These are phyloP conservation scores for Ochropleura plecta DNA, from an alignment of 2,888 invertebrate genomes.

Conservation along the genomic window DNA sequence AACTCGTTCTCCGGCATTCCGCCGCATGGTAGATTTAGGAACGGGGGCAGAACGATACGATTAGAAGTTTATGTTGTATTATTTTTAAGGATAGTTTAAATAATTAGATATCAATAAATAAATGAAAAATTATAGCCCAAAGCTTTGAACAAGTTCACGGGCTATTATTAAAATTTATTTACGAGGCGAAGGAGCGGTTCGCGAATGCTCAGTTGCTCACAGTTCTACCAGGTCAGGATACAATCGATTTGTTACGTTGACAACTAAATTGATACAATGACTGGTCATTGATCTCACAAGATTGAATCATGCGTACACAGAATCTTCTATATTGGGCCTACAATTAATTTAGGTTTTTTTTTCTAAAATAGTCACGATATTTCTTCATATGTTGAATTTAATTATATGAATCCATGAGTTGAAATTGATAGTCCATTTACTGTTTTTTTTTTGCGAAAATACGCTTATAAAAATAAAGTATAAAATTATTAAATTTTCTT, in stretches of 20 bases:
- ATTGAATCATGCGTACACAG: conserved; percentile 45
- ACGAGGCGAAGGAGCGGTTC: conserved; percentile 67
- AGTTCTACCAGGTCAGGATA: conserved; percentile 59
- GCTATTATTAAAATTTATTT: conserved; percentile 74
- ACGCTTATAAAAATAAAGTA: too few relatives aligned
- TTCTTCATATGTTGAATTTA: conserved; percentile 9
- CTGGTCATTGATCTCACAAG: conserved; percentile 58
- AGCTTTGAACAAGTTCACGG: conserved; percentile 66
- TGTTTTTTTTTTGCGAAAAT: not conserved
- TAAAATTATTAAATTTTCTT: not conserved
- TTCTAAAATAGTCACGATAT: conserved; percentile 17
- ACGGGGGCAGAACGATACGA: conserved; percentile 90
- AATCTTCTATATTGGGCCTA: conserved; percentile 27
- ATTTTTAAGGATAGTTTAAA: conserved; percentile 84
- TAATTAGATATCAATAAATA: conserved; percentile 78
- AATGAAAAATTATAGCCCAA: conserved; percentile 77
- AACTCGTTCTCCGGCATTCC: conserved; percentile 90
- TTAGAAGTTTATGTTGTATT: conserved; percentile 89
- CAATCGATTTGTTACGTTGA: conserved; percentile 65
- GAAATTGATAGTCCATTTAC: not conserved
- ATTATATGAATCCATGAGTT: conserved; percentile 6
- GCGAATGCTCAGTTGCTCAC: conserved; percentile 63
- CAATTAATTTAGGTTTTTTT: conserved; percentile 19
- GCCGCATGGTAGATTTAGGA: conserved; percentile 90
- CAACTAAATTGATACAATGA: conserved; percentile 67